phyloP scores from a whole-genome alignment of 2,797 vertebrate species.

The Molossus molossus region DNA sequence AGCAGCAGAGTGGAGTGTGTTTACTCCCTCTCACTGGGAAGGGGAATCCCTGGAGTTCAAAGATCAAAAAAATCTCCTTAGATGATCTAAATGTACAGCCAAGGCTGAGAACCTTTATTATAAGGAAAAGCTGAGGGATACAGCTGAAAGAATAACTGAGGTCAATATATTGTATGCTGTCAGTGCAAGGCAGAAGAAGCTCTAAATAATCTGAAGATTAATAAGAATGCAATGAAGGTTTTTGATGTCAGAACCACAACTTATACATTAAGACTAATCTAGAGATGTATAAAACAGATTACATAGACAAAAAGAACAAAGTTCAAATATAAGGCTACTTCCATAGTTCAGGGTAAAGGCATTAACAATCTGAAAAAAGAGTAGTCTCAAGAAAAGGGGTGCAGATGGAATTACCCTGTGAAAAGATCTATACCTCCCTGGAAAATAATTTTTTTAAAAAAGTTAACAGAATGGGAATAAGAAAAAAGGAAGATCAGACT shows the following conservation, averaged over 20 bases:
- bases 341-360: conserved; percentile 16
- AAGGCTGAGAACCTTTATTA: background rate
- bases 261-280: conserved; percentile 33
- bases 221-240: conserved; percentile 5
- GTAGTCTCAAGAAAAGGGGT: background rate
- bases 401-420: background rate
- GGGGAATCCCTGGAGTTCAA: background rate
- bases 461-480: too few species aligned
- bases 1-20: background rate
- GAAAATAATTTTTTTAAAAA: background rate
- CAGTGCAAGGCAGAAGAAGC: background rate
- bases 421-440: background rate
- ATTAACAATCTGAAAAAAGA: conserved; percentile 48
- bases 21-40: conserved; percentile 23
- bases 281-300: background rate
- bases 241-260: conserved; percentile 30
- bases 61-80: background rate
- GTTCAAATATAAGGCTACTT: background rate
- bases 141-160: background rate
- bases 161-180: background rate
- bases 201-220: conserved; percentile 21
- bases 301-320: conserved; percentile 1
- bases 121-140: conserved; percentile 43
- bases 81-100: background rate
- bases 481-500: too few species aligned